Evolutionary conservation across 2,113 vertebrate species (phyloP), one percentile per base, ranked within the genome.

Genomic region (Perca schrenkii): DNA sequence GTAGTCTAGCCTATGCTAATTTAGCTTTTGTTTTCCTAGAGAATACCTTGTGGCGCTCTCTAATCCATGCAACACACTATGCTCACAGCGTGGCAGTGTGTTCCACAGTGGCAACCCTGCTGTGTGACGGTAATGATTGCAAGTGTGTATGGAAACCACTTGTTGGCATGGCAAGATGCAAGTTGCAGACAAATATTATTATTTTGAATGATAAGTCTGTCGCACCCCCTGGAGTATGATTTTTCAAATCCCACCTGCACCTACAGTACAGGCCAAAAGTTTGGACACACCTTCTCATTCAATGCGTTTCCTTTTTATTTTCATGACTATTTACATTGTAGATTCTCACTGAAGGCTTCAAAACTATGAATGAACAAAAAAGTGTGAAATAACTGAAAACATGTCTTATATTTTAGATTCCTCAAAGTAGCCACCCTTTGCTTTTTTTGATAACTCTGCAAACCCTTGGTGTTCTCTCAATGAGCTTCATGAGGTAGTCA

Each of bases 131-230:
- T 90, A 89, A 92, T 92, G 89, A 91, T 90, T 90, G 90, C 90
- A 91, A 89, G 88, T 91, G 91, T 88, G 88, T 77, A 64, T 70
- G 85, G 80, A 88, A 92, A 77, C 83, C 90, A 93, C 92, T 93
- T 92, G 92, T 93, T 92, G 86, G 86, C 68, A 75, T 56, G 86
- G 88, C 85, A 88, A 86, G 80, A 81, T 65, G 84, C 64, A 73
- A 84, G 81, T 68, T 85, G 63, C 54, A 76, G 47, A 78, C 60
- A 90, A 88, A 86, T 76, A 90, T 79, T 68, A 84, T 87, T 83
- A 85, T 79, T 74, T 50, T 67, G 77, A 83, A 85, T 82, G 74
- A 88, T 86, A 68, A 88, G 68, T 61, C 64, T 82, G 69, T 83
- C 76, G n/a, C 69, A 82, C 81, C 83, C 69, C 70, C 70, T 47